phyloP scores from a whole-genome alignment of 2,113 vertebrate species.

The Corvus hawaiiensis region DNA sequence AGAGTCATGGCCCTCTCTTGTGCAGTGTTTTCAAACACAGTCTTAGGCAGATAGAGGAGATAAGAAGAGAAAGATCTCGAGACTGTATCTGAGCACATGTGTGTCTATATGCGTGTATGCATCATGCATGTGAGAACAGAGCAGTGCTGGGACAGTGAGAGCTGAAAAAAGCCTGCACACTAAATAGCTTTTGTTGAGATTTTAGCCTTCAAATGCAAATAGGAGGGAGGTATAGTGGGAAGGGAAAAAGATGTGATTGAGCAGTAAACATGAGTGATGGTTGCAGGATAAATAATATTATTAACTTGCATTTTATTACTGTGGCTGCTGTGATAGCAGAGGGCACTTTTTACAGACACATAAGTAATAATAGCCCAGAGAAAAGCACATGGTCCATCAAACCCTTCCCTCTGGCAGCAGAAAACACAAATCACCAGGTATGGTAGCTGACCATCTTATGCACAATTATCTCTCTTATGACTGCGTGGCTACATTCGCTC shows the following conservation, averaged over 20 bases:
- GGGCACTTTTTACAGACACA: conserved; percentile 19
- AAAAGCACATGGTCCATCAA: conserved; percentile 23
- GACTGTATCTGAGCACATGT: neutral
- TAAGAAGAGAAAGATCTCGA: neutral
- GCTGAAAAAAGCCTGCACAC: neutral
- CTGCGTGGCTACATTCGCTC: neutral
- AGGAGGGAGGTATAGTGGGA: neutral
- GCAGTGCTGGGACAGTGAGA: neutral
- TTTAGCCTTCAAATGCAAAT: conserved; percentile 27
- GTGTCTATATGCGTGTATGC: neutral
- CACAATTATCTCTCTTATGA: conserved; percentile 28
- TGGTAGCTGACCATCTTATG: conserved; percentile 25
- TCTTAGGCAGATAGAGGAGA: neutral
- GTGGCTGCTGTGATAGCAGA: neutral
- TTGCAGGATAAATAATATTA: conserved; percentile 36
- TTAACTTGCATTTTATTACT: conserved; percentile 35
- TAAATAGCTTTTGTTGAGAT: neutral
- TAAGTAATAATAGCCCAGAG: conserved; percentile 23
- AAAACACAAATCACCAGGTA: conserved; percentile 46
- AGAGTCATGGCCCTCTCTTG: neutral
- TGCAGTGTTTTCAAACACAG: neutral
- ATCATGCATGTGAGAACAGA: neutral
- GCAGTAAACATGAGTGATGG: neutral
- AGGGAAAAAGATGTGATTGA: neutral
- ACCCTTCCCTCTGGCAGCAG: conserved; percentile 5